Conservation (phyloP, 2,888 invertebrate species). For the Blomia tropicalis region DNA sequence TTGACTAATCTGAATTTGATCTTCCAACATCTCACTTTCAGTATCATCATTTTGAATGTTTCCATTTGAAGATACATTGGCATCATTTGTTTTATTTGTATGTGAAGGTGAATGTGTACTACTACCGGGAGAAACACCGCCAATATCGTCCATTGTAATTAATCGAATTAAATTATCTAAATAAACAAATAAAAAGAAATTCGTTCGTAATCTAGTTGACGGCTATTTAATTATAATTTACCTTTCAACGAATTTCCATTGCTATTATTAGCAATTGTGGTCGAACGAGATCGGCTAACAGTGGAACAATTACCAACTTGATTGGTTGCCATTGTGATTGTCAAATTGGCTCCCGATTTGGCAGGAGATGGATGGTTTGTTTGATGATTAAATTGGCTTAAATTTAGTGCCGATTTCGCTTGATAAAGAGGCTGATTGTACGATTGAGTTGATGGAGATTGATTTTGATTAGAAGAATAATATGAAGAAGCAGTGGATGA, state of each 20-base stretch:
- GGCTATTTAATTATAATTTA: not conserved
- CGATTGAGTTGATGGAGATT: not conserved
- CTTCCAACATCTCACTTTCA: not conserved
- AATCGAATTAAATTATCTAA: constrained; percentile 6
- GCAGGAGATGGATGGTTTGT: constrained; percentile 1
- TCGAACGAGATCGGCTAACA: not conserved
- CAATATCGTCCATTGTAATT: constrained; percentile 6
- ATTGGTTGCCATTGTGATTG: not conserved
- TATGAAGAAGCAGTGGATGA: not conserved
- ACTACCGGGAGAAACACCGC: not conserved
- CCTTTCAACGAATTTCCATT: constrained; percentile 11
- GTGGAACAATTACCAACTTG: not conserved
- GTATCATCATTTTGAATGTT: not conserved
- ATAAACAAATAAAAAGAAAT: not conserved
- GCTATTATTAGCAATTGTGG: not conserved
- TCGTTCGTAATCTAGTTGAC: not conserved
- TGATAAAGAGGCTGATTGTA: not conserved
- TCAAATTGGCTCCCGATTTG: not conserved
- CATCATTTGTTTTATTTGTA: not conserved
- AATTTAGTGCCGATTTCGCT: not conserved
- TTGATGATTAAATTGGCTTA: constrained; percentile 2
- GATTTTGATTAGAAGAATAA: not conserved
- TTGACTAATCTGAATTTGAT: too few relatives aligned
- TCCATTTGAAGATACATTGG: not conserved
- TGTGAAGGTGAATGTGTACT: constrained; percentile 6